Percentiles rank a stretch among this genome's conserved stretches.
phyloP scores from a whole-genome alignment of 1,140 invertebrate genomes.

The Gryllus bimaculatus region DNA sequence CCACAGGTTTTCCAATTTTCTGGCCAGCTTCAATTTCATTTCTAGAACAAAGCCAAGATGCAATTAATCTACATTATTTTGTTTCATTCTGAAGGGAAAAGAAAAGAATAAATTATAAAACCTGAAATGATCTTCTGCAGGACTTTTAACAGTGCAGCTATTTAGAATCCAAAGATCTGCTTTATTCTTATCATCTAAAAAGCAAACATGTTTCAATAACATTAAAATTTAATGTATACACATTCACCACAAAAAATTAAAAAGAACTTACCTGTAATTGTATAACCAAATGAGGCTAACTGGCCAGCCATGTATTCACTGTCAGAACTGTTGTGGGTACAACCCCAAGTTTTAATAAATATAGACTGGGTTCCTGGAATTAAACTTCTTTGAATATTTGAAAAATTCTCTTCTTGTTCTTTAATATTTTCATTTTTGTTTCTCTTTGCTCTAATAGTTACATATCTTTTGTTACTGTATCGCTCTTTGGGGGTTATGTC shows the following conservation, averaged over 20 bases:
- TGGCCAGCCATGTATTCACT: slow-evolving; percentile 97
- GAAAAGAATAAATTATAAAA: slow-evolving; percentile 27
- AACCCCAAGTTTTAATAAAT: slow-evolving; percentile 96
- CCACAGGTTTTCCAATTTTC: slow-evolving; percentile 69
- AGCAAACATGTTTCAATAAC: background rate
- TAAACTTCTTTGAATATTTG: slow-evolving; percentile 44
- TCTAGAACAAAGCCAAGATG: slow-evolving; percentile 33
- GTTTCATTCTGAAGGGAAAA: background rate
- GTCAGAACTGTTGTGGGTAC: slow-evolving; percentile 92
- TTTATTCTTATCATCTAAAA: slow-evolving; percentile 57
- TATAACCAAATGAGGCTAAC: slow-evolving; percentile 77
- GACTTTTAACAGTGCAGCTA: slow-evolving; percentile 96
- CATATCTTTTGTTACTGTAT: slow-evolving; percentile 55
- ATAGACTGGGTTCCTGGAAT: slow-evolving; percentile 85
- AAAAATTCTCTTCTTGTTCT: slow-evolving; percentile 28
- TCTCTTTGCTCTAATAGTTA: slow-evolving; percentile 48
- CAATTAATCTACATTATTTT: background rate
- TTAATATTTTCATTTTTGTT: slow-evolving; percentile 33
- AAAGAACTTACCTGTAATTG: slow-evolving; percentile 47
- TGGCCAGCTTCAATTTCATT: slow-evolving; percentile 82
- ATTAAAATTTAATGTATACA: background rate
- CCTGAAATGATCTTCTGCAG: slow-evolving; percentile 91
- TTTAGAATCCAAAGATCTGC: slow-evolving; percentile 94
- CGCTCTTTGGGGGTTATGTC: slow-evolving; percentile 65
- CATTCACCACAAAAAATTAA: background rate